Conservation (phyloP, 2,888 invertebrate species). For the Xanthia togata region DNA sequence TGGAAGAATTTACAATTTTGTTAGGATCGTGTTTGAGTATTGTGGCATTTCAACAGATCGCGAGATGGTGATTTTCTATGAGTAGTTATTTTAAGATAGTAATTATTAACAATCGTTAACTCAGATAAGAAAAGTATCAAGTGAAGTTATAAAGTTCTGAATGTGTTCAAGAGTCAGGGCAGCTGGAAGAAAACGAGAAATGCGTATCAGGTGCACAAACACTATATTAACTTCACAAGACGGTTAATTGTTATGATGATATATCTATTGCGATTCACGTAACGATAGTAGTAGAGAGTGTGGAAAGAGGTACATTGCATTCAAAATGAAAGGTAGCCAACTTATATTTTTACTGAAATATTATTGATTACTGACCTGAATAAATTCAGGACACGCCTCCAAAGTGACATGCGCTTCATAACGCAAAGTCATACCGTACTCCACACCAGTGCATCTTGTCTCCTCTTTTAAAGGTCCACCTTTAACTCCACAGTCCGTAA, state of each 20-base stretch:
- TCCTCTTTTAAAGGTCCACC: conserved; percentile 85
- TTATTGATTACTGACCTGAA: conserved; percentile 76
- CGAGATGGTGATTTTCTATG: not conserved
- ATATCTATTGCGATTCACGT: not conserved
- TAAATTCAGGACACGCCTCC: conserved; percentile 89
- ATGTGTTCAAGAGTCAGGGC: not conserved
- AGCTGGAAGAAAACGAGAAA: not conserved
- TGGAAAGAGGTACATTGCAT: not conserved
- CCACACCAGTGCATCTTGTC: conserved; percentile 91
- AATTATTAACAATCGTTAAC: not conserved
- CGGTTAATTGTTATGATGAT: not conserved
- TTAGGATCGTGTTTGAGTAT: not conserved
- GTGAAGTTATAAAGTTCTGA: not conserved
- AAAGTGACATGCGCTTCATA: conserved; percentile 92
- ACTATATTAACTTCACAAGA: too few species aligned
- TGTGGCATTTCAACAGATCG: not conserved
- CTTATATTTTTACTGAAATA: not conserved
- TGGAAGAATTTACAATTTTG: conserved; percentile 41
- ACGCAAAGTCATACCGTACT: conserved; percentile 91
- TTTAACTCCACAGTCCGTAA: conserved; percentile 92
- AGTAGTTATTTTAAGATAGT: not conserved
- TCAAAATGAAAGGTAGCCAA: not conserved
- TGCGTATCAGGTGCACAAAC: not conserved
- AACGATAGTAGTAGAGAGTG: not conserved
- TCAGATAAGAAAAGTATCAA: not conserved